Percentiles rank a stretch among this genome's conserved stretches.
These are phyloP conservation scores for Pantelozetes paolii DNA, from an alignment of 2,888 invertebrate species.

Conservation along the genomic window DNA sequence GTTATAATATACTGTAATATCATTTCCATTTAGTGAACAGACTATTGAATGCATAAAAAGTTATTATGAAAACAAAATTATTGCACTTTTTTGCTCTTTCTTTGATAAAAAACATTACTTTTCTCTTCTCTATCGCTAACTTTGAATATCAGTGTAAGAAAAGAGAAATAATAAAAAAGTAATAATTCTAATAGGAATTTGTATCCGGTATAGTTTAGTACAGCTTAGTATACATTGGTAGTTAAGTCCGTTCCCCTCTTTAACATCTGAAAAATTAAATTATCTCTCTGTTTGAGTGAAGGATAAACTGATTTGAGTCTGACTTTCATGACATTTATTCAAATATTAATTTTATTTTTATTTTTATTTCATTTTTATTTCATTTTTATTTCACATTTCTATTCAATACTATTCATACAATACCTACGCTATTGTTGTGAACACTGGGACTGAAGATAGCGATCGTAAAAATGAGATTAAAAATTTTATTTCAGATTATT, in stretches of 20 bases:
- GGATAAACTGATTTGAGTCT: neutral
- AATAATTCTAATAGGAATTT: neutral
- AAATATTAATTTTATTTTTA: neutral
- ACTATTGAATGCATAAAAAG: slow-evolving; percentile 6
- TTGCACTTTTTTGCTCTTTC: neutral
- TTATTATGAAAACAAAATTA: slow-evolving; percentile 10
- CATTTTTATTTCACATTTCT: neutral
- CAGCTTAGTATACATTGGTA: no score
- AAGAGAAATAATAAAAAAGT: neutral
- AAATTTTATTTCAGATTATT: neutral
- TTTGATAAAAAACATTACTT: neutral
- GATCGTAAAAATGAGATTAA: slow-evolving; percentile 27
- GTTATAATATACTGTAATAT: neutral
- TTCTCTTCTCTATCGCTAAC: neutral
- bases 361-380: neutral
- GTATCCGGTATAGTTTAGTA: slow-evolving; percentile 12
- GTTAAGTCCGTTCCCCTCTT: no score
- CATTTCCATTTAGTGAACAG: neutral
- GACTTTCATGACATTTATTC: neutral
- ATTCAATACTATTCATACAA: neutral
- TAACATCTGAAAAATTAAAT: no score
- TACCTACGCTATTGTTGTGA: neutral
- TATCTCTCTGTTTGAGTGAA: no score
- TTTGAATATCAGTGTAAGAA: neutral
- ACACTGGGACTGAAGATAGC: neutral